Base-by-base conservation (phyloP, 1,140 invertebrate genomes). In the Euwallacea fornicatus region DNA sequence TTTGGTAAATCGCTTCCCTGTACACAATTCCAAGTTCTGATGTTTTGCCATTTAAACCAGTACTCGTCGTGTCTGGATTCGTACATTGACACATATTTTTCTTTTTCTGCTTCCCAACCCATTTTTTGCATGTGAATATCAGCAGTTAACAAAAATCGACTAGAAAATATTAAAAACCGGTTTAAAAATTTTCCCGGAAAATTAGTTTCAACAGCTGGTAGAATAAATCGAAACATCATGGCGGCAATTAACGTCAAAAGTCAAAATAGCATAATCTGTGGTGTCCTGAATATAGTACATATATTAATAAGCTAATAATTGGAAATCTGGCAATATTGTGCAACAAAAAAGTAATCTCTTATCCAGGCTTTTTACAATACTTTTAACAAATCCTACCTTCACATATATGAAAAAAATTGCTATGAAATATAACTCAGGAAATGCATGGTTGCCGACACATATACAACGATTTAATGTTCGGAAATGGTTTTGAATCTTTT, bases 1-100 rank as follows among this genome's bases (percentile, higher is more conserved):
- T 63, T 81, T 78, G 33, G 78, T 69, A 72, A 74, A 74, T 76
- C 83, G 83, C 70, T 84, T 82, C 72, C 82, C 80, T 44, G 78
- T 79, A 78, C 77, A 55, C 84, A 81, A 15, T 77, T 71, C 91
- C 91, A 93, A 7, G 86, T 85, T 55, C 83, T 82, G 68, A 93
- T 83, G 44, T 86, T 72, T 59, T 84, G 85, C 0, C 79, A 85
- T 0, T 80, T 83, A 11, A 84, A 77, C 74, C 82, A 89, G 2
- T 79, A 66, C 66, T 84, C 82, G 50, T 86, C 81, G 76, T 88
- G 90, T 43, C 89, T 85, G 8, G 84, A 81, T 21, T 80, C 4
- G 2, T 79, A 67, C 85, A 88, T 86, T 2, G 78, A 79, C 13
- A 88, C 69, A 76, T 82, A 87, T 75, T 85, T 86, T 54, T 85